Evolutionary conservation across 1,140 invertebrate species (phyloP).

Genomic region (Anthonomus grandis): DNA sequence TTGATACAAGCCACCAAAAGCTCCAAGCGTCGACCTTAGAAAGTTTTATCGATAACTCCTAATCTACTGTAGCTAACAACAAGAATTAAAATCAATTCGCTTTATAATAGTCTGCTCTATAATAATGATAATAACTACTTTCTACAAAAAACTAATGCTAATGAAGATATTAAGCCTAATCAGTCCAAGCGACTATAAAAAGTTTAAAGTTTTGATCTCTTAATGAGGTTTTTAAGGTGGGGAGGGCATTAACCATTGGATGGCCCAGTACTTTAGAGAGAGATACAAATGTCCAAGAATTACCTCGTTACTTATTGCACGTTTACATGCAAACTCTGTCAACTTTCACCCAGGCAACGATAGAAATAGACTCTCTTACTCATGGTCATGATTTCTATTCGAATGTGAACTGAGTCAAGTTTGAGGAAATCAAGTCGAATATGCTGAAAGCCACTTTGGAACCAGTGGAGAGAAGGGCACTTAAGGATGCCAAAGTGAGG

Average conservation of each 20-base stretch:
- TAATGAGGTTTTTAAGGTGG: conserved; percentile 52
- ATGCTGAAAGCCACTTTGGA: conserved; percentile 55
- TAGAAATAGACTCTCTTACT: conserved; percentile 70
- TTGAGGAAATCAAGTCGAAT: conserved; percentile 67
- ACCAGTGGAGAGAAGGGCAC: conserved; percentile 58
- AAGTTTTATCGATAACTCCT: too few relatives aligned
- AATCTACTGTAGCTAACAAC: too few relatives aligned
- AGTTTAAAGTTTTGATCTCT: background rate
- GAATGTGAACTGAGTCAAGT: conserved; percentile 66
- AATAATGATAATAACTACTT: too few relatives aligned
- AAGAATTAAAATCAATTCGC: too few relatives aligned
- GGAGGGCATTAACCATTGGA: conserved; percentile 75
- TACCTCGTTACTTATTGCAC: conserved; percentile 55
- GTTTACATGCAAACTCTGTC: conserved; percentile 79
- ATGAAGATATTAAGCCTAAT: too few relatives aligned
- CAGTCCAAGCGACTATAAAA: too few relatives aligned
- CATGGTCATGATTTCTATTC: conserved; percentile 73
- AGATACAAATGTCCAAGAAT: conserved; percentile 52
- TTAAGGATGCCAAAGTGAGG: conserved; percentile 64
- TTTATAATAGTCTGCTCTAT: too few relatives aligned
- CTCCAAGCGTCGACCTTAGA: too few relatives aligned
- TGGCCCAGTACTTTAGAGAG: conserved; percentile 74
- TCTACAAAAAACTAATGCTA: too few relatives aligned
- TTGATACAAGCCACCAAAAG: too few relatives aligned
- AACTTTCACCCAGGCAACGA: conserved; percentile 63